phyloP scores from a whole-genome alignment of 2,113 vertebrate genomes.

The Pituophis catenifer region DNA sequence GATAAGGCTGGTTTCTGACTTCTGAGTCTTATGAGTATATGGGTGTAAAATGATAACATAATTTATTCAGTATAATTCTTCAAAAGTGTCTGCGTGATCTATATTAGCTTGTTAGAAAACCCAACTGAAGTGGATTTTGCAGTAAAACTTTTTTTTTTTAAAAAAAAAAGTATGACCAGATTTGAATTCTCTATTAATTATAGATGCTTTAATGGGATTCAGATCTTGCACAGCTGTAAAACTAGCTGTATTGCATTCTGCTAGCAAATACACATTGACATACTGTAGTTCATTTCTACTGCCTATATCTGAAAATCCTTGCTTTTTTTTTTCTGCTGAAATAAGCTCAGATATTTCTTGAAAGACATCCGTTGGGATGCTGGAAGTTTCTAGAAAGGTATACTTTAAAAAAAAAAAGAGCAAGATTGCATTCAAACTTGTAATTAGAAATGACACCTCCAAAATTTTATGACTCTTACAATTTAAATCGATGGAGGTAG shows the following conservation, averaged over 20 bases:
- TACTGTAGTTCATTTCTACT: neutral
- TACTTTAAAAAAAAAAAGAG: slow-evolving; percentile 1
- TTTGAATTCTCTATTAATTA: neutral
- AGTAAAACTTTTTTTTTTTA: neutral
- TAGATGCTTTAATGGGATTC: neutral
- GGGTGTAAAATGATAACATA: neutral
- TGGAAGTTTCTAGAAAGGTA: neutral
- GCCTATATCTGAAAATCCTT: neutral
- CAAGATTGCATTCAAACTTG: neutral
- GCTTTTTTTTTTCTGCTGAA: neutral
- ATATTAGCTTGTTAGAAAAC: neutral
- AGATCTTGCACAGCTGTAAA: neutral
- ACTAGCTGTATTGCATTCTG: neutral
- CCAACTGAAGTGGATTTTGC: neutral
- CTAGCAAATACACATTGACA: neutral
- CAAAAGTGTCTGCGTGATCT: neutral
- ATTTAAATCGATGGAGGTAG: neutral
- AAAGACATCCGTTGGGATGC: neutral
- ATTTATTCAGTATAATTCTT: neutral
- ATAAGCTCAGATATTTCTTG: neutral
- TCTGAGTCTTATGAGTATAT: neutral
- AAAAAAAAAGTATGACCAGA: neutral
- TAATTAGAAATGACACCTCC: slow-evolving; percentile 10
- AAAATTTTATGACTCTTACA: slow-evolving; percentile 12
- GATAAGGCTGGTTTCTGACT: neutral